Evolutionary conservation across 2,113 vertebrate species (phyloP), one percentile per base, ranked within the genome.

Genomic region (Trichomycterus rosablanca): DNA sequence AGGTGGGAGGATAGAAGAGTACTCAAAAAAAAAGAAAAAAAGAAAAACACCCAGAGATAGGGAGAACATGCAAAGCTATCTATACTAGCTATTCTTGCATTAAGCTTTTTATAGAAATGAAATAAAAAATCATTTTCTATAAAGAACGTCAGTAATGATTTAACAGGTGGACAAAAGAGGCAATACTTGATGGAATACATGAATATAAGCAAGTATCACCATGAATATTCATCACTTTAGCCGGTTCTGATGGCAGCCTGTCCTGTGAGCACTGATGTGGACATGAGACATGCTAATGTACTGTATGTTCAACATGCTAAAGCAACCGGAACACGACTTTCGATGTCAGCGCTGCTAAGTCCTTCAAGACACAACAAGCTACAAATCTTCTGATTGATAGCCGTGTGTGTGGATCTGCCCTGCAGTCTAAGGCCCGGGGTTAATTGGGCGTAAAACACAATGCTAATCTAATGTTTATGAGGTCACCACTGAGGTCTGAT

Each of bases 371-470:
- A 40, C 14, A 14, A 28, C 2, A 16, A 54, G 56, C 50, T 22
- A 50, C 15, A 14, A 30, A 35, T 26, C 18, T 60, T 48, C 26
- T 54, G 48, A 39, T 11, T 23, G 12, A 48, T 54, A 26, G 40
- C 7, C 43, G 18, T 54, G 32, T 22, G 16, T 35, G 14, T 18
- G 37, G 35, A 16, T 57, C 11, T 32, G 5, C 22, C 11, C 70
- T 71, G 59, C 56, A 76, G 70, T 74, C 35, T 51, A 58, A 59
- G 46, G 61, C 58, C 63, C 43, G 52, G 64, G 72, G 66, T 72
- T 78, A 71, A 76, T 71, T 73, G 59, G 65, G 63, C 60, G 65
- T 68, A 74, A 76, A 73, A 76, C 60, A 72, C 58, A 74, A 72
- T 63, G 64, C 64, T 71, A 70, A 76, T 71, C 70, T 70, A 65